Conservation (phyloP, 1,140 invertebrate genomes). For the Spodoptera litura region DNA sequence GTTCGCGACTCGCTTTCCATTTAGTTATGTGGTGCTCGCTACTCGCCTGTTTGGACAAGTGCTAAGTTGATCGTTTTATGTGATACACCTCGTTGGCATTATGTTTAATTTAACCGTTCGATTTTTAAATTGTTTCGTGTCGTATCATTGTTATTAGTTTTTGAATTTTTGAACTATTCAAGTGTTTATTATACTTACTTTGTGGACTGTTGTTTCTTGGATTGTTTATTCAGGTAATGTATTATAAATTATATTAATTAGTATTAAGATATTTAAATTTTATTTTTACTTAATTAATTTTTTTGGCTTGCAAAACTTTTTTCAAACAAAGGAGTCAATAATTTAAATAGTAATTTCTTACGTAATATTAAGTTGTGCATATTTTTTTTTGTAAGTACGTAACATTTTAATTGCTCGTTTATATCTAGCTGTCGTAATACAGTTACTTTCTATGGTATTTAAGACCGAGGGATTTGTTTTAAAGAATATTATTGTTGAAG, state of each 20-base stretch:
- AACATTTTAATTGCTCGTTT: slow-evolving; percentile 32
- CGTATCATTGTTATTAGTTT: slow-evolving; percentile 59
- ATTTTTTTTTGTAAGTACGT: slow-evolving; percentile 28
- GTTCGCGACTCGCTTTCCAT: slow-evolving; percentile 49
- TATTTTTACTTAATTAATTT: not conserved
- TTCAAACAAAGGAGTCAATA: slow-evolving; percentile 34
- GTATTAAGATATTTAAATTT: slow-evolving; percentile 4
- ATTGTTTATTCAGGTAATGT: slow-evolving; percentile 65
- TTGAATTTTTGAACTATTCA: slow-evolving; percentile 58
- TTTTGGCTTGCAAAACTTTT: slow-evolving; percentile 18
- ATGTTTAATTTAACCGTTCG: slow-evolving; percentile 82
- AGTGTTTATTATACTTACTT: slow-evolving; percentile 56
- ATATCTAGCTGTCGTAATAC: slow-evolving; percentile 27
- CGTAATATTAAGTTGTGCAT: slow-evolving; percentile 29
- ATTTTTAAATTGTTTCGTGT: slow-evolving; percentile 77
- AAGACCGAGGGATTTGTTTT: slow-evolving; percentile 5
- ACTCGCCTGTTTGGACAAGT: slow-evolving; percentile 79
- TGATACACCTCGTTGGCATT: slow-evolving; percentile 80
- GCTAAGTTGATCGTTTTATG: slow-evolving; percentile 84
- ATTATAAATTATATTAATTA: slow-evolving; percentile 42
- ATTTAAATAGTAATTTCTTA: slow-evolving; percentile 39
- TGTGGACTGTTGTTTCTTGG: slow-evolving; percentile 65
- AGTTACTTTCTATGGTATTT: slow-evolving; percentile 34
- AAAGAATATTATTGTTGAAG: slow-evolving; percentile 9
- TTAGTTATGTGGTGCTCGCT: slow-evolving; percentile 65